Evolutionary conservation across 2,888 invertebrate species (phyloP), one percentile per base, ranked within the genome.

Genomic region (Coronaproctus castanopsis): DNA sequence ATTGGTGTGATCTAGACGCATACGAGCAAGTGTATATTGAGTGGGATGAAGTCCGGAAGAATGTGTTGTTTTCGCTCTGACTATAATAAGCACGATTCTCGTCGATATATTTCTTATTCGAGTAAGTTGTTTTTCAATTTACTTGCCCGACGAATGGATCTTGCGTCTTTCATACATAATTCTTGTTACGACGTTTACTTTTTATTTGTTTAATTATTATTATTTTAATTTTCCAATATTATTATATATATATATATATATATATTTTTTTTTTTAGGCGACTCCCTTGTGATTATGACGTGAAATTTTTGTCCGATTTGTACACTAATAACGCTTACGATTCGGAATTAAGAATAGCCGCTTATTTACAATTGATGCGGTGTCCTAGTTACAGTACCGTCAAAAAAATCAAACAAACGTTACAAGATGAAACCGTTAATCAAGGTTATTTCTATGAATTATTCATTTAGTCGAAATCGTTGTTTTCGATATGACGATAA

Each of bases 361-460:
- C 91, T 1, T 95, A 93, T 70, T 72, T 92, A 52, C 87, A 89
- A 71, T 78, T 88, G 2, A 93, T 93, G 88, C 78, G 80, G 58
- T 96, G 95, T 69, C 91, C 92, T 0, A 81, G 83, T 65, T 81
- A 87, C 64, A 76, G 80, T 54, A 79, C 84, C 0, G 76, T 95
- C 0, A 75, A 81, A 59, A 78, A 79, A 58, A 81, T 95, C 54
- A 82, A 84, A 68, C 77, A 80, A 57, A 75, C 82, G 3, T 74
- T 91, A 20, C 74, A 78, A 57, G 71, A 76, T 10, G 91, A 92
- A 69, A 77, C 82, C 65, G 83, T 89, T 20, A 90, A 91, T 72
- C 93, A 95, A 80, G 86, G 87, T 86, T 70, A 64, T 24, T 53
- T 19, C 14, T 24, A 5, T 3, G n/a, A 3, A 3, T 51, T 51